These are phyloP conservation scores for Arctopsyche grandis DNA, from an alignment of 1,140 invertebrate genomes.

Conservation along the genomic window DNA sequence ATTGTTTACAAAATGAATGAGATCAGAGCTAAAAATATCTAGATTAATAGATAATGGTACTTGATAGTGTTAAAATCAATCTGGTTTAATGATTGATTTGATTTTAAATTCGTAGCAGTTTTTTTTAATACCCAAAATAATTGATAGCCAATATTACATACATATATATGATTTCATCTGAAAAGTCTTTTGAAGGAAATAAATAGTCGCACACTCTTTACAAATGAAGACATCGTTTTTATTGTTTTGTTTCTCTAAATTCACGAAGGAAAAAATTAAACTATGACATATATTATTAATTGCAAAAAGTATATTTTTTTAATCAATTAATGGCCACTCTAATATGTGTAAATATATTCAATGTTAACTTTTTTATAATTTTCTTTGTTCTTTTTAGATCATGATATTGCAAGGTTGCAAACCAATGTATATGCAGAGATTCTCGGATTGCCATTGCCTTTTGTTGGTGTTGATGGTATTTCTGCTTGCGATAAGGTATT, in stretches of 20 bases:
- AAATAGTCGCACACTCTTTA: no score
- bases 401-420: conserved; percentile 62
- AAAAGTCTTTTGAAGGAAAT: no score
- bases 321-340: background rate
- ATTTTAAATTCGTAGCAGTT: no score
- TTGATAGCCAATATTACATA: no score
- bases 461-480: conserved; percentile 78
- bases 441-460: conserved; percentile 72
- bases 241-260: background rate
- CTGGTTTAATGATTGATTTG: no score
- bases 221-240: background rate
- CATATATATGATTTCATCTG: no score
- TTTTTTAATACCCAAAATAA: no score
- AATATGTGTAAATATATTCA: background rate
- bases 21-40: background rate
- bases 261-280: background rate
- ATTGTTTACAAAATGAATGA: background rate
- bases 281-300: no score
- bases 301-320: background rate
- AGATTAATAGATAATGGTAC: background rate
- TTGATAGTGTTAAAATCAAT: no score
- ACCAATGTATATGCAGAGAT: conserved; percentile 72
- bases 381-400: conserved; percentile 54
- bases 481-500: conserved; percentile 74
- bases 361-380: background rate